Base-by-base conservation (phyloP, 2,888 invertebrate species). In the Eristalinus aeneus region DNA sequence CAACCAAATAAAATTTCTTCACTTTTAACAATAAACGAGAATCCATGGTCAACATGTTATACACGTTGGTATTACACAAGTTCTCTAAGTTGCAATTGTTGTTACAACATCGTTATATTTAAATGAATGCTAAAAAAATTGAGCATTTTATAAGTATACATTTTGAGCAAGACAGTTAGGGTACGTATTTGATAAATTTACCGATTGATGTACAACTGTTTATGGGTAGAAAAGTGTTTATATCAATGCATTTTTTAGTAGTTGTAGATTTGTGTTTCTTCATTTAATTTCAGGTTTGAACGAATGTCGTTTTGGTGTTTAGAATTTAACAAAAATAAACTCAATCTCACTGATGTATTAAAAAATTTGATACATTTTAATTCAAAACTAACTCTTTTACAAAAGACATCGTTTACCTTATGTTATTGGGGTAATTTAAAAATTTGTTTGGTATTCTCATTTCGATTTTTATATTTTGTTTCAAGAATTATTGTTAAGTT, bases 401-500 rank as follows among this genome's bases (percentile, higher is more conserved):
- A 68, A 76, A 76, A 68, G 23, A 68, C 60, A 60, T 31, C 22
- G n/a, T 63, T n/a, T 20, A 56, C 36, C 61, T 69, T 68, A 61
- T 36, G 23, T 12, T 46, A n/a, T 1, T 58, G 53, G 34, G 27
- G 65, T 39, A 65, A 58, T 68, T 67, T 22, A 76, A 69, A 34
- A 53, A 20, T 27, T 68, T 22, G 10, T 53, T n/a, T 27, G 64
- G 6, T 54, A 8, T 34, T 36, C 1, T 58, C 27, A 32, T 31
- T 22, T 58, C 58, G 16, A 22, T 76, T 61, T 54, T 20, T n/a
- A 65, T 34, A 67, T 72, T 67, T 74, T 67, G 46, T 75, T 71
- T 61, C 36, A 64, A 46, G 64, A 60, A 8, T 46, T 46, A 16
- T 16, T 46, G 8, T 16, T 16, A 46, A 1, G 16, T 46, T 63